These are phyloP conservation scores for Agapornis canus DNA, from an alignment of 2,797 vertebrate genomes.

Conservation along the genomic window DNA sequence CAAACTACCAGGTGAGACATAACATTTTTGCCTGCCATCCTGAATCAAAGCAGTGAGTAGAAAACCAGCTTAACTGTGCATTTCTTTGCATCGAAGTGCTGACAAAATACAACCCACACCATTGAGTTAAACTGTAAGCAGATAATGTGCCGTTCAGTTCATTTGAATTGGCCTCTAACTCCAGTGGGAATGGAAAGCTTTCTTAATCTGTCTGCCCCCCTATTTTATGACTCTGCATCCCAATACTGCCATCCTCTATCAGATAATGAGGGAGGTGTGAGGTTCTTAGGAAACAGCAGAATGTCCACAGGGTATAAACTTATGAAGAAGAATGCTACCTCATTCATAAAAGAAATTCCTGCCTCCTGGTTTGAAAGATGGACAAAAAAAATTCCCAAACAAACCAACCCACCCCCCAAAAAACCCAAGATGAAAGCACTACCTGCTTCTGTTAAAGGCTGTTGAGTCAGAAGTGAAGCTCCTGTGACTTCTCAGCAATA, in stretches of 20 bases:
- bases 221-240: not conserved
- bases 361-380: not conserved
- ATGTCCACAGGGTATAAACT: not conserved
- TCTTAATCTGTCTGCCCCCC: not conserved
- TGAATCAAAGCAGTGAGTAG: constrained; percentile 42
- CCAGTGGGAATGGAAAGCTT: constrained; percentile 19
- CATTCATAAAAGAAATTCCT: not conserved
- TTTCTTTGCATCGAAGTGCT: constrained; percentile 18
- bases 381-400: not conserved
- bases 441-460: not conserved
- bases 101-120: constrained; percentile 20
- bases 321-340: not conserved
- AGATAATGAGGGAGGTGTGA: not conserved
- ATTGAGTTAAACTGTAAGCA: not conserved
- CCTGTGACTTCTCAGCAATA: not conserved
- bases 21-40: constrained; percentile 46
- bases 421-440: not conserved
- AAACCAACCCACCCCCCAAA: not conserved
- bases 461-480: not conserved
- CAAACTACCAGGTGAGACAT: constrained; percentile 10
- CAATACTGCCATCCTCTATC: not conserved
- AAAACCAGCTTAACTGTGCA: constrained; percentile 6
- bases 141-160: not conserved
- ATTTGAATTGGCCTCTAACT: not conserved
- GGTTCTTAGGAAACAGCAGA: not conserved